Evolutionary conservation across 2,888 invertebrate species (phyloP), one percentile per base, ranked within the genome.

Genomic region (Minunthozetes semirufus): DNA sequence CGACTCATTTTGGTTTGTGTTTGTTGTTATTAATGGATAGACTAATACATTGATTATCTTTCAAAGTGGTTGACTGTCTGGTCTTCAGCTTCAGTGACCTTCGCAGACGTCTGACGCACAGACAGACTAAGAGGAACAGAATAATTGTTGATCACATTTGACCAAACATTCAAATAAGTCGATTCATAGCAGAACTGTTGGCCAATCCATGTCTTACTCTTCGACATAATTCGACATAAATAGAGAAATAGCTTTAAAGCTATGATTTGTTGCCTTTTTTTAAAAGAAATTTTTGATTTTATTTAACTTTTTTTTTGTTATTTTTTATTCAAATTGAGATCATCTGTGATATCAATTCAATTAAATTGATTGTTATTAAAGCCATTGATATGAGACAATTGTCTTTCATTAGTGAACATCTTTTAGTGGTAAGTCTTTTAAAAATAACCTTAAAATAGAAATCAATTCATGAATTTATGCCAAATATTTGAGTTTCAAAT

Each of bases 401-500:
- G 56, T 56, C 56, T 63, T 63, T 63, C 33, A 42, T 42, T 42
- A 42, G 42, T 42, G 42, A 42, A 42, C 11, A 42, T 42, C 42
- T 42, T 42, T 42, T 42, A 42, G 42, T 42, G 63, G 63, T 63
- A 63, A 63, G 63, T 63, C 63, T 63, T 63, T 8, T 63, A n/a
- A n/a, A 25, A 25, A 15, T 25, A 25, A 15, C 11, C 61, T 61
- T 61, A 61, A 61, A 27, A 25, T 27, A 25, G 22, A 22, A 15
- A 25, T 25, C 27, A 27, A 15, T 61, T 61, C 4, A 27, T 61
- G 15, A 27, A 25, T 56, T 19, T 6, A 50, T 50, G 50, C 19
- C 50, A 50, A 50, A 50, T 50, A 50, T 50, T 50, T 50, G 3
- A 4, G 5, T 6, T 19, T 53, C 25, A 53, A 22, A 22, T 53